Conservation (phyloP, 2,797 vertebrate genomes). For the Oreortyx pictus region DNA sequence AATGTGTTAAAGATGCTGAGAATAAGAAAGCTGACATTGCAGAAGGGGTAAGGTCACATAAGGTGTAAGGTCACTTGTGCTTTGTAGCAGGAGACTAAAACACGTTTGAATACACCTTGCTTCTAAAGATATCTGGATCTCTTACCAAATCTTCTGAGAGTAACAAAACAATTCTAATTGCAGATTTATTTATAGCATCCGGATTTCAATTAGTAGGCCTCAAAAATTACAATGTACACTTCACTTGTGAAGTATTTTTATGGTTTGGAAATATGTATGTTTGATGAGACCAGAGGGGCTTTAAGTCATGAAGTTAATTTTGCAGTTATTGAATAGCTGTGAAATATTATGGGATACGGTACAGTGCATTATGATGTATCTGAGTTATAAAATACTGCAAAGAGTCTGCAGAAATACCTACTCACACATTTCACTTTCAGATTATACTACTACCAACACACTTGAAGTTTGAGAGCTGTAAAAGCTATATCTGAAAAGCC, state of each 20-base stretch:
- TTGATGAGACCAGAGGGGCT: neutral
- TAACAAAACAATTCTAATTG: neutral
- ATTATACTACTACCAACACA: neutral
- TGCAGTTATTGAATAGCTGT: neutral
- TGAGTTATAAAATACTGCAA: neutral
- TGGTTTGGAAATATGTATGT: neutral
- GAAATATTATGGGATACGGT: neutral
- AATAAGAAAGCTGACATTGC: constrained; percentile 28
- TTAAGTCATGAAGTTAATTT: constrained; percentile 4
- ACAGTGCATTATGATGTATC: neutral
- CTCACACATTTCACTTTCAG: neutral
- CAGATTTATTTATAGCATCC: neutral
- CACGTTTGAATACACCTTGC: neutral
- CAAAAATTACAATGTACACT: neutral
- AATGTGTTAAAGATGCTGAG: neutral
- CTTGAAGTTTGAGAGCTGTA: neutral
- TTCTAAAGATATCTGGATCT: constrained; percentile 35
- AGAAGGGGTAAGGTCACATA: neutral
- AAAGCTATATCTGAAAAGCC: neutral
- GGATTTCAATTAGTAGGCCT: neutral
- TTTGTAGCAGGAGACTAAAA: constrained; percentile 9
- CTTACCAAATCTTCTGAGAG: neutral
- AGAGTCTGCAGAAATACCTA: neutral
- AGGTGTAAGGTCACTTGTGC: neutral
- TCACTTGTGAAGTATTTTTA: neutral